Evolutionary conservation across 2,797 vertebrate species (phyloP).

Genomic region (Hydrocynus forskahlii): DNA sequence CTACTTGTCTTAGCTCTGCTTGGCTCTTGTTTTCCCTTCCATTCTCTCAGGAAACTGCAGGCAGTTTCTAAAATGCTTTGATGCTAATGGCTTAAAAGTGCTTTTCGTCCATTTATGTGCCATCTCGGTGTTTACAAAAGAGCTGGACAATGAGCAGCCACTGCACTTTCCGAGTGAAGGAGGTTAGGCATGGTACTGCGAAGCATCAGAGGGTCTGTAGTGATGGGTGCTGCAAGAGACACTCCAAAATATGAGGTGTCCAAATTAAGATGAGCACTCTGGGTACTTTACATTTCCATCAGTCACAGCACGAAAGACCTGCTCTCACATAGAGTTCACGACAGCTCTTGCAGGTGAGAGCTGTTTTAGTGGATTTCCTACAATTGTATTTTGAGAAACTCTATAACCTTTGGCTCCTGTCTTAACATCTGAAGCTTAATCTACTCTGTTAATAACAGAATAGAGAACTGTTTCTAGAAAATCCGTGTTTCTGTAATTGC

Average conservation of each 20-base stretch:
- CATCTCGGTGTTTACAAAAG: background rate
- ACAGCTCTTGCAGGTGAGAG: too few relatives aligned
- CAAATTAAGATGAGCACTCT: background rate
- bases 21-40: background rate
- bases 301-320: too few relatives aligned
- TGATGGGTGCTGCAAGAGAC: background rate
- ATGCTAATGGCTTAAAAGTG: conserved; percentile 1
- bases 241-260: background rate
- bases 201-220: background rate
- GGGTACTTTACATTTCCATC: background rate
- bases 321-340: too few relatives aligned
- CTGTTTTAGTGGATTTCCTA: too few relatives aligned
- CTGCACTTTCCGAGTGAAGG: background rate
- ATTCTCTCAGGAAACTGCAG: background rate
- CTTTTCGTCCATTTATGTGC: background rate
- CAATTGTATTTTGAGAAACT: too few relatives aligned
- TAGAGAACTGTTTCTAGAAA: too few relatives aligned
- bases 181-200: background rate
- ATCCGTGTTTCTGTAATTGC: too few relatives aligned
- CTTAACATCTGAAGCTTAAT: too few relatives aligned
- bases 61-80: background rate
- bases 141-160: background rate
- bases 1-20: background rate
- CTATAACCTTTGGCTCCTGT: too few relatives aligned
- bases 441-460: too few relatives aligned